A percentile compares a stretch with the other conserved stretches of the same genome.
Conservation (phyloP, 1,140 invertebrate species). For the Muscidifurax raptorellus region DNA sequence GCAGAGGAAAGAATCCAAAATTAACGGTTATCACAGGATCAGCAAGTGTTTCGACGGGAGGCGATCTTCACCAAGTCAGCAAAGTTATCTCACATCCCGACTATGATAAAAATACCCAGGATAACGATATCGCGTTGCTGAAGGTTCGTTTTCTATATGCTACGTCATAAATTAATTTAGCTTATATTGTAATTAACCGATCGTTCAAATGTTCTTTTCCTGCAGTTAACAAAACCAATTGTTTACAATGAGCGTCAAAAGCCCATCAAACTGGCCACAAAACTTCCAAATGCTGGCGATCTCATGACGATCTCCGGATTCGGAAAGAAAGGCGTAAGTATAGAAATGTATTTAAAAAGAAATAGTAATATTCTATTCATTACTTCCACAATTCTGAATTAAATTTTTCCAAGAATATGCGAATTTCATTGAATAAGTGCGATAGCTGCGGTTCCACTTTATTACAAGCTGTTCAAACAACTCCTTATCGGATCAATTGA, state of each 20-base stretch:
- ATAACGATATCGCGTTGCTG: slow-evolving; percentile 51
- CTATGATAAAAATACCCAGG: slow-evolving; percentile 31
- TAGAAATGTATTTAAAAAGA: background rate
- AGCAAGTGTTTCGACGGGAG: slow-evolving; percentile 8
- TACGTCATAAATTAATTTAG: background rate
- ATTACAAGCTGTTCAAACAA: background rate
- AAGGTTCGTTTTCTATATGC: slow-evolving; percentile 40
- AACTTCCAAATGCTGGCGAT: slow-evolving; percentile 21
- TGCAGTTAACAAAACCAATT: slow-evolving; percentile 30
- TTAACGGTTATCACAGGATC: slow-evolving; percentile 28
- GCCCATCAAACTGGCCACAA: slow-evolving; percentile 21
- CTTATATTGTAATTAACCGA: background rate
- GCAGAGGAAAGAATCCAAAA: background rate
- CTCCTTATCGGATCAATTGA: background rate
- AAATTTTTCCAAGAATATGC: background rate
- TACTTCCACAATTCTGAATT: background rate
- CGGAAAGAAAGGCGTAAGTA: slow-evolving; percentile 48
- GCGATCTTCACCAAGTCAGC: slow-evolving; percentile 27
- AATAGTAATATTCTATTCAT: background rate
- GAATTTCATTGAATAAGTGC: background rate
- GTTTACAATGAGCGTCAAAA: slow-evolving; percentile 34
- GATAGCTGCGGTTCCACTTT: too few species aligned
- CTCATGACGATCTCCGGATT: slow-evolving; percentile 47
- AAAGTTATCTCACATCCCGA: slow-evolving; percentile 30
- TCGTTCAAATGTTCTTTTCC: background rate